Evolutionary conservation across 2,797 vertebrate species (phyloP), one percentile per base, ranked within the genome.

Genomic region (Erithacus rubecula): DNA sequence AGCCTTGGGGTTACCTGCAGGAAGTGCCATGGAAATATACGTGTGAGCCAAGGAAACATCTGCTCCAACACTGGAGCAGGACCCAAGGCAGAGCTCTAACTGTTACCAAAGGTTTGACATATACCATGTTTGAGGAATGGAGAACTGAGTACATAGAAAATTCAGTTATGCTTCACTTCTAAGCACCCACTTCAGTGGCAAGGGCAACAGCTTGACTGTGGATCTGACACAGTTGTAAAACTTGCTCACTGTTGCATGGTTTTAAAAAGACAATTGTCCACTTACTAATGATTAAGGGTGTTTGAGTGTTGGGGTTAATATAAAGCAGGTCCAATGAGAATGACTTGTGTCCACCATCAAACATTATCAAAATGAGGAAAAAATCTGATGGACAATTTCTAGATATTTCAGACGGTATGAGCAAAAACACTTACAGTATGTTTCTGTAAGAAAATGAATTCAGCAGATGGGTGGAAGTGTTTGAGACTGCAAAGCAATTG

Each of bases 291-390:
- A 44, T 65, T 68, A 49, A 68, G 2, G 4, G 2, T 62, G 23
- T 34, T 72, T 23, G 19, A 4, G 2, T 4, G 13, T 3, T 4
- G 0, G 9, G 1, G 5, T 34, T 87, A 53, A 43, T 12, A 67
- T 1, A 2, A 30, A 74, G 14, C 14, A 81, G 12, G 55, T 44
- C 5, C 32, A 51, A 15, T 6, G 6, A 19, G 10, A 81, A 52
- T 65, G 34, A 79, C 1, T 36, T 80, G 29, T 51, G 34, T 11
- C 5, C 30, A 43, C 7, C 36, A 63, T 6, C 11, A 63, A 80
- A n/a, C 4, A 16, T 29, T 22, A 23, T 34, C 7, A 6, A 22
- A 24, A 44, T 39, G n/a, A 77, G n/a, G 46, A 72, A 87, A 52
- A 51, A 58, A 29, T 4, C 24, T 23, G 26, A 43, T 36, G 4